A percentile compares a stretch with the other conserved stretches of the same genome.
Evolutionary conservation across 2,888 invertebrate genomes (phyloP).

Genomic region (Heterodera filipjevi): DNA sequence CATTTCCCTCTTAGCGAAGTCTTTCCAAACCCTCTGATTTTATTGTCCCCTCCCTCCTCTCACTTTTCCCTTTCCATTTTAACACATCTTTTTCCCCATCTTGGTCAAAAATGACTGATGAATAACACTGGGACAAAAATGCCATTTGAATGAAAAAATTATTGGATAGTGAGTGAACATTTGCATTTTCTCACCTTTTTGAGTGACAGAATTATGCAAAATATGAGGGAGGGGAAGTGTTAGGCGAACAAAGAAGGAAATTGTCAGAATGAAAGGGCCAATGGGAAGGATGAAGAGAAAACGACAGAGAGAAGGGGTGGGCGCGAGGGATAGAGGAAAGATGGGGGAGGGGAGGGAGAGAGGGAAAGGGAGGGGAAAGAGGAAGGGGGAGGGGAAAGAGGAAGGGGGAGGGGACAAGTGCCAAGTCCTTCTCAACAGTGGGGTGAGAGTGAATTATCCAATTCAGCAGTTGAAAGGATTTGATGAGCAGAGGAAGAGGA

Average conservation of each 20-base stretch:
- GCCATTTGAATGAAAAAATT: not conserved
- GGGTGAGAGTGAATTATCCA: slow-evolving; percentile 14
- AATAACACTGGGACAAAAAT: not conserved
- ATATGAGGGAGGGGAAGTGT: not conserved
- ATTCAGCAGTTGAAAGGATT: not conserved
- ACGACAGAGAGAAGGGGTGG: not conserved
- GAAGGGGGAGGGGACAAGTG: not conserved
- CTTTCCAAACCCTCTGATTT: not conserved
- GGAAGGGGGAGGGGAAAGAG: not conserved
- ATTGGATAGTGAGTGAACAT: not conserved
- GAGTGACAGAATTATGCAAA: not conserved
- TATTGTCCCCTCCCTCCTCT: not conserved
- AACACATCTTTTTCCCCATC: not conserved
- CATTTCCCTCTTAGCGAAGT: not conserved
- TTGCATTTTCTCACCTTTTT: slow-evolving; percentile 14
- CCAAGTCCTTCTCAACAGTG: not conserved
- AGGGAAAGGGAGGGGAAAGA: not conserved
- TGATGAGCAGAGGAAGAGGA: not conserved
- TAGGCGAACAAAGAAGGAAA: not conserved
- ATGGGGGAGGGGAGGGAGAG: not conserved
- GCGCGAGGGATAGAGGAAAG: not conserved
- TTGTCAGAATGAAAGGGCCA: not conserved
- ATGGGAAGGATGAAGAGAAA: not conserved
- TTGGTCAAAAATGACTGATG: too few relatives aligned
- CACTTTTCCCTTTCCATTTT: not conserved